Percentiles rank a stretch among this genome's conserved stretches.
Conservation (phyloP, 2,797 vertebrate genomes). For the Sebastes hubbsi region DNA sequence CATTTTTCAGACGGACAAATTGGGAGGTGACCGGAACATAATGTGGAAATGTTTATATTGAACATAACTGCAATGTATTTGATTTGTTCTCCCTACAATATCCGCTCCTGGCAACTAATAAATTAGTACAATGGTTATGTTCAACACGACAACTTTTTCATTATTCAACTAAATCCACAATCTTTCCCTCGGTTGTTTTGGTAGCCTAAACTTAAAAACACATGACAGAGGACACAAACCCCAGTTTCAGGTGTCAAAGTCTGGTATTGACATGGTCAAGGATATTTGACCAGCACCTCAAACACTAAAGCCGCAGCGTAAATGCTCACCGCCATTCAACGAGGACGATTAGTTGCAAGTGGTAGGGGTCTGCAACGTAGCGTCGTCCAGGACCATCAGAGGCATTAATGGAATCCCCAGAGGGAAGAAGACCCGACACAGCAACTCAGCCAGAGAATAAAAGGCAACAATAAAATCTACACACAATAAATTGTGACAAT, state of each 20-base stretch:
- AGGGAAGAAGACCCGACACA: neutral
- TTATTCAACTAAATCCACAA: neutral
- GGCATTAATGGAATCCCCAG: neutral
- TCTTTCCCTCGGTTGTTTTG: neutral
- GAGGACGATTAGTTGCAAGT: neutral
- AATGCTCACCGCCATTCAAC: neutral
- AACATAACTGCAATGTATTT: neutral
- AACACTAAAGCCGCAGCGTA: neutral
- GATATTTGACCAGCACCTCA: neutral
- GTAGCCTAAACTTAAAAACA: neutral
- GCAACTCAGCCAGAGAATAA: conserved; percentile 2
- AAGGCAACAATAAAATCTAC: conserved; percentile 15
- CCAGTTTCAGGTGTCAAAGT: neutral
- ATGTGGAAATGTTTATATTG: neutral
- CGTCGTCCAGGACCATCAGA: neutral
- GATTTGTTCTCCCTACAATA: neutral
- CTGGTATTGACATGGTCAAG: neutral
- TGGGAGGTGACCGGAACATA: neutral
- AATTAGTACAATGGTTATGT: neutral
- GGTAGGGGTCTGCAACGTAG: neutral
- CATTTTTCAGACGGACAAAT: too few relatives aligned
- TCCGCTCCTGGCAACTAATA: neutral
- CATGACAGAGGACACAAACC: neutral
- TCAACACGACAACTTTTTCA: too few relatives aligned
- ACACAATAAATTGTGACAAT: conserved; percentile 23